Evolutionary conservation across 2,888 invertebrate genomes (phyloP).

Genomic region (Copidosoma aretas): DNA sequence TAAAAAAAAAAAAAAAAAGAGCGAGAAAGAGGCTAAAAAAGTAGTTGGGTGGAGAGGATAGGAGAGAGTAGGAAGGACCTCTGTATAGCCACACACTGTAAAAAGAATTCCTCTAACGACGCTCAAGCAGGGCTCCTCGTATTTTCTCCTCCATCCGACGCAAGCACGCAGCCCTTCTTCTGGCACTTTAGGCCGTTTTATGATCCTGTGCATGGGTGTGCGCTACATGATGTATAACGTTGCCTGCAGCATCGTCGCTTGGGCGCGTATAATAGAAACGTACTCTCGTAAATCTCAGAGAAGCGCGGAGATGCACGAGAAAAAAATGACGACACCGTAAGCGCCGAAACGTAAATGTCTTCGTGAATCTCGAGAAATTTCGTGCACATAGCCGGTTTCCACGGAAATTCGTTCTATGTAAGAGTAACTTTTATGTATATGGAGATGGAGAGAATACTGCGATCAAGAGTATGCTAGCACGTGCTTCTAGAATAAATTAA

Average conservation of each 20-base stretch:
- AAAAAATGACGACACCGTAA: conserved; percentile 33
- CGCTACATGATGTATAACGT: not conserved
- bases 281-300: conserved; percentile 30
- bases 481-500: not conserved
- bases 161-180: no score
- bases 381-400: conserved; percentile 18
- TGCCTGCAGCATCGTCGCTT: not conserved
- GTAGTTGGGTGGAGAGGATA: no score
- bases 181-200: no score
- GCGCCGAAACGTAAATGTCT: conserved; percentile 40
- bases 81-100: no score
- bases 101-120: conserved; percentile 22
- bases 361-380: conserved; percentile 36
- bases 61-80: no score
- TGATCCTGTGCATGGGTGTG: not conserved
- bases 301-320: not conserved
- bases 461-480: conserved; percentile 22
- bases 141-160: not conserved
- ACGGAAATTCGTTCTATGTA: not conserved
- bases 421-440: conserved; percentile 21
- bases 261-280: not conserved
- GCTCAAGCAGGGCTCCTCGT: not conserved
- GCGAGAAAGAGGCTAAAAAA: no score
- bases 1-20: no score
- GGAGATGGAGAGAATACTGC: conserved; percentile 15